Conservation (phyloP, 2,888 invertebrate species). For the Rhogogaster chlorosoma region DNA sequence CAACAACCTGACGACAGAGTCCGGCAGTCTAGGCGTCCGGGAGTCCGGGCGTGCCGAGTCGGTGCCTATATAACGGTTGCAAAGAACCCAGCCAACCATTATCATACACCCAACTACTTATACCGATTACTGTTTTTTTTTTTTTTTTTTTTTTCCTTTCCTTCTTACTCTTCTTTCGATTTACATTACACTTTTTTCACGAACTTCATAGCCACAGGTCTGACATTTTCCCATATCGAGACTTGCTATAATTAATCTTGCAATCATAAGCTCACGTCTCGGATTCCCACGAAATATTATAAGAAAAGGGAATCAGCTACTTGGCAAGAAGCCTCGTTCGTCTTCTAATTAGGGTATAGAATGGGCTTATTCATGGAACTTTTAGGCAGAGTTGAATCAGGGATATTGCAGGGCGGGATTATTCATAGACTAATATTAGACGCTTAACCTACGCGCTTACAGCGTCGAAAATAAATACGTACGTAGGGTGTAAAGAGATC, state of each 20-base stretch:
- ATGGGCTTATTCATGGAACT: not conserved
- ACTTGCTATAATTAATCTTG: too few relatives aligned
- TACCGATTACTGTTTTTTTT: not conserved
- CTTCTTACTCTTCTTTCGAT: not conserved
- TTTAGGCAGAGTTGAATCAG: not conserved
- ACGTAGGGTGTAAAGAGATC: not conserved
- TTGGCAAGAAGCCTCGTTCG: not conserved
- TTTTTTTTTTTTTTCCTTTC: too few relatives aligned
- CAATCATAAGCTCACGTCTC: too few relatives aligned
- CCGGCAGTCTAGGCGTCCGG: slow-evolving; percentile 33
- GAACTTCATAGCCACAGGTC: too few relatives aligned
- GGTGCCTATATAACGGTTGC: slow-evolving; percentile 46
- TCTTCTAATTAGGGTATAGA: not conserved
- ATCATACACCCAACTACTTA: slow-evolving; percentile 17
- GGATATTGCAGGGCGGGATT: not conserved
- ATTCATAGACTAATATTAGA: not conserved
- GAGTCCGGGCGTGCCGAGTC: slow-evolving; percentile 14
- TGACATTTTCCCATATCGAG: too few relatives aligned
- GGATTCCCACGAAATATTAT: not conserved
- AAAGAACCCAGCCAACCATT: slow-evolving; percentile 36
- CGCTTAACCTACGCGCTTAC: not conserved
- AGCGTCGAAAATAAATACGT: not conserved
- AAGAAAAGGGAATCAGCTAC: not conserved
- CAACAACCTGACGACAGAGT: slow-evolving; percentile 49
- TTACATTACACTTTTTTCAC: not conserved